Base-by-base conservation (phyloP, 2,888 invertebrate genomes). In the Pomacea canaliculata region DNA sequence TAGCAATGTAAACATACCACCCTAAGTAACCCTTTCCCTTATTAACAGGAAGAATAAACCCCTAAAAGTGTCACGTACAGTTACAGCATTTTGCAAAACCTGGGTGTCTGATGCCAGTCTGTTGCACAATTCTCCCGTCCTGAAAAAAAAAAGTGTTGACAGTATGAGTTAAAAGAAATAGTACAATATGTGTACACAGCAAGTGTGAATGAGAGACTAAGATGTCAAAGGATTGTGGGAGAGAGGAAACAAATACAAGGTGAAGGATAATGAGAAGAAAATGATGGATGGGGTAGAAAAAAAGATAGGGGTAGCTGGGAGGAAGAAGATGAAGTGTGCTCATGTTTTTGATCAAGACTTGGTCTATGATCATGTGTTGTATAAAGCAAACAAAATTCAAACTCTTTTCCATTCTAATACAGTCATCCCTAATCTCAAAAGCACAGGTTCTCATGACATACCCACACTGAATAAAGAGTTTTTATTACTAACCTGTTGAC, bases 71-170 rank as follows among this genome's bases (percentile, higher is more conserved):
- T 27, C 56, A 82, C 88, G 82, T 76, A 90, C 89, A 7, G 90
- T 90, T 9, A 89, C 84, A 60, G 89, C 89, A 85, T 88, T 90
- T 82, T 90, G 90, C 46, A 90, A 70, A 37, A 90, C 90, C 75
- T 88, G 88, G 19, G 90, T 90, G 76, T 90, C 90, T 49, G 89
- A 89, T 9, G 90, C 85, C 62, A 90, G 81, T 71, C 90, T 84
- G 78, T 90, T 90, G 70, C 89, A 90, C 71, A 90, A 80, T 79
- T 90, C 90, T 49, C 90, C 89, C 13, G 89, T 89, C 74, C 90
- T 89, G 80, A 66, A 80, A 82, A 63, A 13, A 63, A 60, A 62
- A 68, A 78, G 23, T 23, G 60, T 59, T 27, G 18, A 63, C 49
- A 46, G 12, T 56, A 8, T 7, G 7, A 56, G 51, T 16, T 13